phyloP scores from a whole-genome alignment of 2,113 vertebrate species.

The Tretioscincus oriximinensis region DNA sequence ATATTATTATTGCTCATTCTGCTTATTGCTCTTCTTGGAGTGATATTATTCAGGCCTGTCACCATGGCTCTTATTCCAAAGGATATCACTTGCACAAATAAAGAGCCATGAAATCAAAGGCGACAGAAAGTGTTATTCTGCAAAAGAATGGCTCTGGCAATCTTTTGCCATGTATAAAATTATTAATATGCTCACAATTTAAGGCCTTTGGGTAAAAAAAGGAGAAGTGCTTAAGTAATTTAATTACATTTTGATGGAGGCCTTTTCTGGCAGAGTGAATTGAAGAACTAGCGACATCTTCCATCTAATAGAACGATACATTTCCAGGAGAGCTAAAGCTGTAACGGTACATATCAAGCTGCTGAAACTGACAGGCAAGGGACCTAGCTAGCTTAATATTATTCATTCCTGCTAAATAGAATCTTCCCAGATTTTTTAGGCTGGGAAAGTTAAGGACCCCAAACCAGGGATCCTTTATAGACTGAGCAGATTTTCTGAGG shows the following conservation, averaged over 20 bases:
- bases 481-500: no score
- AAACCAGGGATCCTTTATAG: background rate
- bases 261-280: background rate
- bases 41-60: constrained; percentile 15
- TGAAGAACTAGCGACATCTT: background rate
- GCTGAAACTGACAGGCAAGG: background rate
- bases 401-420: background rate
- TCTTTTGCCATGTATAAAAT: constrained; percentile 24
- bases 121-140: constrained; percentile 11
- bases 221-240: constrained; percentile 20
- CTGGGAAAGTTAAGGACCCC: no score
- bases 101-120: constrained; percentile 35
- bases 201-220: constrained; percentile 34
- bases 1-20: constrained; percentile 27
- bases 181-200: constrained; percentile 26
- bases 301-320: background rate
- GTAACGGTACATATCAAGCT: background rate
- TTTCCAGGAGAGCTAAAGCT: background rate
- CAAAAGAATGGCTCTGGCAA: constrained; percentile 14
- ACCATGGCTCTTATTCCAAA: background rate
- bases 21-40: constrained; percentile 4
- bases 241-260: constrained; percentile 26
- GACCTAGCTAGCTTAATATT: background rate
- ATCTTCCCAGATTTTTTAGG: background rate
- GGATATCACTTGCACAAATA: background rate